Percentiles rank a stretch among this genome's conserved stretches.
These are phyloP conservation scores for Drosophila lowei DNA, from an alignment of 1,140 invertebrate genomes.

Conservation along the genomic window DNA sequence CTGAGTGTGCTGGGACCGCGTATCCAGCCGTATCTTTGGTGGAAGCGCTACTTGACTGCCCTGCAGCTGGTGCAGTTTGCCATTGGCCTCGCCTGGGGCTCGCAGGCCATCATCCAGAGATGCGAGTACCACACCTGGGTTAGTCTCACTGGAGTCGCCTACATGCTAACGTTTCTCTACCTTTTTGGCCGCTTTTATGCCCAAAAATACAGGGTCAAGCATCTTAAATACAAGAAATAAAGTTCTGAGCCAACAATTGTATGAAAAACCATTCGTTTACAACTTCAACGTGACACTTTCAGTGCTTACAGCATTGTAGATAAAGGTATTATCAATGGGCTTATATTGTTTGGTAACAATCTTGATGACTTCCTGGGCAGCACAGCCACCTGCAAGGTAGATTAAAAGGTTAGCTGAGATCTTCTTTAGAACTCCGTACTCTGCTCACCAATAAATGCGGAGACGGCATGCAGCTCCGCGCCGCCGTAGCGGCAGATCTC, in stretches of 20 bases:
- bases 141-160: constrained; percentile 38
- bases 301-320: constrained; percentile 97
- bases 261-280: constrained; percentile 28
- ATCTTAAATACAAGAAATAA: neutral
- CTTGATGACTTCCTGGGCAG: constrained; percentile 98
- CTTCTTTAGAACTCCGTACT: neutral
- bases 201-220: constrained; percentile 43
- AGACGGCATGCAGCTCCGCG: constrained; percentile 96
- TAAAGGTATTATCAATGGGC: constrained; percentile 97
- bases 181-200: constrained; percentile 69
- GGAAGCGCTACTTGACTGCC: constrained; percentile 97
- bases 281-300: constrained; percentile 88
- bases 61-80: constrained; percentile 86
- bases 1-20: constrained; percentile 91
- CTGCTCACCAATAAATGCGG: constrained; percentile 91
- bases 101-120: constrained; percentile 28
- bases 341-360: constrained; percentile 98
- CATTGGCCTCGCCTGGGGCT: constrained; percentile 55
- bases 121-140: constrained; percentile 60
- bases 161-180: constrained; percentile 63
- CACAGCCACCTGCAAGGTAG: constrained; percentile 89
- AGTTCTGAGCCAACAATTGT: neutral
- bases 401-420: neutral
- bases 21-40: constrained; percentile 93
- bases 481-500: constrained; percentile 98